Evolutionary conservation across 2,888 invertebrate species (phyloP).

Genomic region (Chymomyza fuscimana): DNA sequence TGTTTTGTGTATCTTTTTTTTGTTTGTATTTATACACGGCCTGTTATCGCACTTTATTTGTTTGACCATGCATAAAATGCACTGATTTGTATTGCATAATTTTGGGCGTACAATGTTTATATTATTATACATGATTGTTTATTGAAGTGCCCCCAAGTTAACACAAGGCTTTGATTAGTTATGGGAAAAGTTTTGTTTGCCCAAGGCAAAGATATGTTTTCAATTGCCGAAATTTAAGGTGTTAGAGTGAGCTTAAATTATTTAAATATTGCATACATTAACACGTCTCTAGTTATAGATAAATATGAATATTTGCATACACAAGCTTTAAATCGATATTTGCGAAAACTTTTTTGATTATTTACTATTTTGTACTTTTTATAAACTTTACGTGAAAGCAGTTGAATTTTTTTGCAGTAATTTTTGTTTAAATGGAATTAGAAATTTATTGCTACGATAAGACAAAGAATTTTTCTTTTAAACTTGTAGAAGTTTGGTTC

Average conservation of each 20-base stretch:
- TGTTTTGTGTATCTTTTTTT: conserved; percentile 6
- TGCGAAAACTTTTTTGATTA: no score
- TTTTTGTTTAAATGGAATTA: no score
- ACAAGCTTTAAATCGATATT: neutral
- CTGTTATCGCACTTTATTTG: conserved; percentile 14
- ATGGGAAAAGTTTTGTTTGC: conserved; percentile 29
- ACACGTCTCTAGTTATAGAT: neutral
- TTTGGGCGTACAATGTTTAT: conserved; percentile 45
- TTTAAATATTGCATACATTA: neutral
- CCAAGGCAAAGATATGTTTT: conserved; percentile 12
- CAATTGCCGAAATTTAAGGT: neutral
- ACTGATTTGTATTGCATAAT: conserved; percentile 63
- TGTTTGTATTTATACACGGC: conserved; percentile 6
- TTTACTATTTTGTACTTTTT: no score
- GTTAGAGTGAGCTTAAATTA: neutral
- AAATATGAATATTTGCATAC: neutral
- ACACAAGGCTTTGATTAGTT: conserved; percentile 39
- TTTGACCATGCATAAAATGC: conserved; percentile 60
- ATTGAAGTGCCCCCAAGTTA: conserved; percentile 23
- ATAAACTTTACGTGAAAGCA: no score
- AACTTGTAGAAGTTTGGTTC: no score
- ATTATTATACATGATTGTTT: conserved; percentile 33
- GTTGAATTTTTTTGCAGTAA: no score
- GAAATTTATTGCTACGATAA: no score
- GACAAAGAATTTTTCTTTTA: no score